Evolutionary conservation across 2,113 vertebrate genomes (phyloP), one percentile per base, ranked within the genome.

Genomic region (Pomatostomus ruficeps): DNA sequence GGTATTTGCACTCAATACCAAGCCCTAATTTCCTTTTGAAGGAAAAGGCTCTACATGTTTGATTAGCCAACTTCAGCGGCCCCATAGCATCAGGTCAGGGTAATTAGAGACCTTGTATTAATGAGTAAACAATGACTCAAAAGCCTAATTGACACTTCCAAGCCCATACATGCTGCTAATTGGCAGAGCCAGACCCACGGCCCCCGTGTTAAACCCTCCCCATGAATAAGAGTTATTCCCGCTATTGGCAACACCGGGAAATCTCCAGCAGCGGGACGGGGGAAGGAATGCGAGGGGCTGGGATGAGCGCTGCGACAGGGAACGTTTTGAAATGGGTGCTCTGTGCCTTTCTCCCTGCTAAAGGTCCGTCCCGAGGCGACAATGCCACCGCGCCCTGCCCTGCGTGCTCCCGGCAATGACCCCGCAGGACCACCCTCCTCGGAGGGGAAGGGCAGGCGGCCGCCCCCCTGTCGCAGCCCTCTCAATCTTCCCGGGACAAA

Each of bases 401-500:
- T 1, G 35, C 2, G 1, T 54, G 95, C 73, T 93, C 95, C 81
- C 78, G 6, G 71, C 93, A 51, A 1, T 85, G 94, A 95, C 93
- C 85, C 77, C 10, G 0, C 17, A 13, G 77, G 94, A 96, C 95
- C 92, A 96, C 94, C 89, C 73, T 87, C 28, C 89, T 74, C 11
- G 66, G 66, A 38, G 85, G 75, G 46, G 52, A 55, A 63, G 74
- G 72, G 59, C 77, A 21, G 91, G 77, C 26, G 8, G 71, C 81
- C 12, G 13, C 78, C 45, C 58, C 9, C 15, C 85, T 74, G 65
- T 84, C 16, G 17, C 91, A 49, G 46, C 89, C 45, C 91, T 85
- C 88, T 94, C 95, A 19, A 86, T 94, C 91, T 91, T 93, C 85
- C 65, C 67, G 26, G 8, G 55, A 96, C 95, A 97, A 93, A 94